Conservation (phyloP, 2,797 vertebrate genomes). For the Diplodus sargus region DNA sequence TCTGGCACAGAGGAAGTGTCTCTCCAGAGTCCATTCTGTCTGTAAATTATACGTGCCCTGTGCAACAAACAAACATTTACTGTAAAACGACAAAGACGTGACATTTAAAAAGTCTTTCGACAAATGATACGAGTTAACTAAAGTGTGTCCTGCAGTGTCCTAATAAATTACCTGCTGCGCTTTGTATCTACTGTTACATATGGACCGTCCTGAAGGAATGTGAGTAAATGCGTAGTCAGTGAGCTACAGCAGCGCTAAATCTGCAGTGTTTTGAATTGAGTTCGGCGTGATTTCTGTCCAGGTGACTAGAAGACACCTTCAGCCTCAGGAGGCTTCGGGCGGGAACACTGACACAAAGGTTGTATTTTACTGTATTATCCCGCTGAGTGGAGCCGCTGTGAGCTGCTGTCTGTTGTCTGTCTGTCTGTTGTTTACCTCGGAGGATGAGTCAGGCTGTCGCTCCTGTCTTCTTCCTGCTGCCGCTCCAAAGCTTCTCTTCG, state of each 20-base stretch:
- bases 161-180: background rate
- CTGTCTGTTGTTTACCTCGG: constrained; percentile 59
- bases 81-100: background rate
- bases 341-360: accelerated
- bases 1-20: too few relatives aligned
- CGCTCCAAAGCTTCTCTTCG: too few relatives aligned
- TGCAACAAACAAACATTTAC: background rate
- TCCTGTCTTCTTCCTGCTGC: constrained; percentile 11
- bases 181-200: too few relatives aligned
- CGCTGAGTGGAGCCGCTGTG: too few relatives aligned
- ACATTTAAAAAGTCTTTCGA: background rate
- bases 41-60: background rate
- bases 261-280: background rate
- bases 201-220: accelerated
- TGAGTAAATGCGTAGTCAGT: too few relatives aligned
- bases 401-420: background rate
- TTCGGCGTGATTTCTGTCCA: background rate
- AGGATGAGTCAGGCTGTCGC: constrained; percentile 53
- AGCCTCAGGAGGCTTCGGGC: accelerated
- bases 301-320: background rate
- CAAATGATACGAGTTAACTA: background rate
- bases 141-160: background rate
- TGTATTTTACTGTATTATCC: accelerated
- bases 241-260: background rate
- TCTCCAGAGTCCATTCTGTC: background rate